Conservation (phyloP, 2,888 invertebrate genomes). For the Petrolisthes cinctipes region DNA sequence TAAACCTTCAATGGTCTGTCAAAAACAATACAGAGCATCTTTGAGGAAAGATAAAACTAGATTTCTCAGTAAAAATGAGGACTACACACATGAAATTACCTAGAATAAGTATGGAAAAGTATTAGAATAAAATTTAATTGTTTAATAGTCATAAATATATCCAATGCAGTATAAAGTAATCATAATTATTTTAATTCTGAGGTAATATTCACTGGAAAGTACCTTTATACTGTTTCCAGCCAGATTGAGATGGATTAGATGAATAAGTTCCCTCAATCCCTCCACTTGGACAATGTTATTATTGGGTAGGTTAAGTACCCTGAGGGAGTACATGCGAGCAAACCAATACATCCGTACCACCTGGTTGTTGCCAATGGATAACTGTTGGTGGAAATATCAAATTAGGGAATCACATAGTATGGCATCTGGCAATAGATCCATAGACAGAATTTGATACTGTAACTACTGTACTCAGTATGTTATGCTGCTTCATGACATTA, state of each 20-base stretch:
- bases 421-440: not conserved
- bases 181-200: no score
- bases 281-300: constrained; percentile 91
- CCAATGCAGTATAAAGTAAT: no score
- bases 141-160: no score
- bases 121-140: not conserved
- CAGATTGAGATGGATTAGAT: constrained; percentile 84
- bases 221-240: constrained; percentile 90
- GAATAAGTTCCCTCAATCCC: constrained; percentile 85
- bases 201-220: not conserved
- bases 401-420: not conserved
- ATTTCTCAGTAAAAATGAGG: not conserved
- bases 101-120: not conserved
- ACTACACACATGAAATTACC: not conserved
- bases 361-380: constrained; percentile 88
- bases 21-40: not conserved
- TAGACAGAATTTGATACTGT: not conserved
- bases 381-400: constrained; percentile 72
- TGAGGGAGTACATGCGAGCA: constrained; percentile 82
- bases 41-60: not conserved
- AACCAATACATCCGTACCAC: constrained; percentile 89
- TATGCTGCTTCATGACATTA: no score
- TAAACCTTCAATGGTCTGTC: constrained; percentile 82
- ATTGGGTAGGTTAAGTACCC: constrained; percentile 85
- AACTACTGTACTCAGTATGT: not conserved